Base-by-base conservation (phyloP, 2,888 invertebrate genomes). In the Drosophila acutilabella region DNA sequence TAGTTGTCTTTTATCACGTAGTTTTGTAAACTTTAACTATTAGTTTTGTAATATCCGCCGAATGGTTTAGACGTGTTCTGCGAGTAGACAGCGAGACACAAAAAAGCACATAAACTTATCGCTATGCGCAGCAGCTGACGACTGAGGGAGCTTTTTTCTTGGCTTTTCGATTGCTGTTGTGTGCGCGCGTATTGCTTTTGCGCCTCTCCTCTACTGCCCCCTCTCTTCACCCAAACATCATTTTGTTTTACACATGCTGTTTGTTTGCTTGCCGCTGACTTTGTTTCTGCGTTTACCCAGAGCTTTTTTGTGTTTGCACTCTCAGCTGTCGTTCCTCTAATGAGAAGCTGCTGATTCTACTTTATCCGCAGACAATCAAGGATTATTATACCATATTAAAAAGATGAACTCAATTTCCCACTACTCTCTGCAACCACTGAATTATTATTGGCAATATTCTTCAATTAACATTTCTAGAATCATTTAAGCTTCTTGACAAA, bases 41-140 rank as follows among this genome's bases (percentile, higher is more conserved):
- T 54, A 54, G 44, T 69, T 70, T 60, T 40, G 51, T 45, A 42
- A 56, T 42, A 42, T 53, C 48, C 51, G 62, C 45, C 18, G 23
- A 13, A 18, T 60, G 26, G 48, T 33, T 62, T 74, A 71, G 62
- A 76, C 64, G 69, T 73, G 83, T 81, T 78, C 68, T 67, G 75
- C 70, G 66, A 57, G 36, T 36, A 36, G 50, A 45, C 58, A 77
- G 72, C 64, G 67, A 64, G 42, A 71, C 47, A 62, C 61, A 52
- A 38, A 75, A 78, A 80, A 86, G 74, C 74, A 89, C 80, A 78
- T 64, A 88, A 82, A 90, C 89, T 90, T 90, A 79, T 91, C 91
- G 91, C 89, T 84, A 90, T 87, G 91, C 91, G 89, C 91, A 92
- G 91, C 91, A 92, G 91, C 91, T 91, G 91, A 90, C 86, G 81